These are phyloP conservation scores for Petrophora chlorosata DNA, from an alignment of 2,888 invertebrate genomes.

Conservation along the genomic window DNA sequence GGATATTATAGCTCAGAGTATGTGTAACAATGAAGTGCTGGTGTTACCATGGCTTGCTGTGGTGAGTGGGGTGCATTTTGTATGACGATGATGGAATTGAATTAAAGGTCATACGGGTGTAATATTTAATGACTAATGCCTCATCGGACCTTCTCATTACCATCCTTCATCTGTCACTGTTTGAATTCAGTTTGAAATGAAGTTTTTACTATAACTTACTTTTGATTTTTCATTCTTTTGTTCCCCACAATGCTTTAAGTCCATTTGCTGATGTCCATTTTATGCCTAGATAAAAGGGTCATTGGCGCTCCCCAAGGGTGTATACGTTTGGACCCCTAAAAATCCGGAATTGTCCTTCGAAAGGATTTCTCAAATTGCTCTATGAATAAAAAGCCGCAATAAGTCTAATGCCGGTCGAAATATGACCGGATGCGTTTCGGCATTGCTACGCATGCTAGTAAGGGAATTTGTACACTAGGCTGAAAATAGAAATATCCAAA, in stretches of 20 bases:
- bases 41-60: too few species aligned
- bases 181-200: too few species aligned
- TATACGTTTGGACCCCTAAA: conserved; percentile 34
- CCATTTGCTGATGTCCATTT: conserved; percentile 24
- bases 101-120: too few species aligned
- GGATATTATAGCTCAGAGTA: conserved; percentile 10
- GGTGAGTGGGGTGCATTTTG: too few species aligned
- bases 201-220: too few species aligned
- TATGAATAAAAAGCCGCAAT: conserved; percentile 78
- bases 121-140: too few species aligned
- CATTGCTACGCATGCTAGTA: conserved; percentile 53
- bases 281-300: conserved; percentile 31
- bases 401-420: conserved; percentile 73
- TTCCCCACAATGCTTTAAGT: conserved; percentile 21
- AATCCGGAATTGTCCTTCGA: conserved; percentile 41
- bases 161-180: too few species aligned
- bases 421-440: conserved; percentile 70
- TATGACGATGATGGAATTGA: too few species aligned
- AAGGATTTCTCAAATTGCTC: conserved; percentile 75
- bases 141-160: too few species aligned
- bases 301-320: conserved; percentile 27
- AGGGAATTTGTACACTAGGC: conserved; percentile 38
- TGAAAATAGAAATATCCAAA: too few species aligned
- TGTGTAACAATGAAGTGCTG: not conserved
- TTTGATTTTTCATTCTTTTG: not conserved